These are phyloP conservation scores for Rhizoglyphus robini DNA, from an alignment of 1,140 invertebrate species.

Conservation along the genomic window DNA sequence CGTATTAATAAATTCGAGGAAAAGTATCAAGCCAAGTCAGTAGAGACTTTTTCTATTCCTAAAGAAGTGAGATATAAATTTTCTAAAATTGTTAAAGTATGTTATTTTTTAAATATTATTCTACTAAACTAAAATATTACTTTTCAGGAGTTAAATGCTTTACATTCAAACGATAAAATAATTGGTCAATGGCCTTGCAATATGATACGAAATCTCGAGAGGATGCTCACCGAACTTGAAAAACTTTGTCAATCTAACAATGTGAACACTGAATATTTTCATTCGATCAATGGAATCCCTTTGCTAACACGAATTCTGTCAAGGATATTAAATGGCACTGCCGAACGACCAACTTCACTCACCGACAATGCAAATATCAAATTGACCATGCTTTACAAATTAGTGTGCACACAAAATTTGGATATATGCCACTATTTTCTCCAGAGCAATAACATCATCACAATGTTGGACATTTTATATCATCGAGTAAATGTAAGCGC, in stretches of 20 bases:
- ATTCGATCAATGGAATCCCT: not conserved
- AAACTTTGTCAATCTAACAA: conserved; percentile 40
- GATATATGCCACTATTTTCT: conserved; percentile 51
- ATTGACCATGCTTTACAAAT: conserved; percentile 34
- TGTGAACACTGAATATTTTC: not conserved
- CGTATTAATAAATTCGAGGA: conserved; percentile 22
- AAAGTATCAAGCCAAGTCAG: not conserved
- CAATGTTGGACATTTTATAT: conserved; percentile 50
- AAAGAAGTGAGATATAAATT: conserved; percentile 10
- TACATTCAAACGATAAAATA: conserved; percentile 8
- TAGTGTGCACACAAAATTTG: conserved; percentile 38
- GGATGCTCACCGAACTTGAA: conserved; percentile 46
- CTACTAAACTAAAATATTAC: not conserved
- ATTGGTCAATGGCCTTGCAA: conserved; percentile 38
- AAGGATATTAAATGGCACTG: conserved; percentile 10
- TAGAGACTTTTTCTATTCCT: conserved; percentile 2
- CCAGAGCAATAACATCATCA: conserved; percentile 52
- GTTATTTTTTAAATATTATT: conserved; percentile 1
- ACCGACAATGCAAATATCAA: conserved; percentile 10
- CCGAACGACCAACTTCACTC: conserved; percentile 14
- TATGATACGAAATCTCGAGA: conserved; percentile 43
- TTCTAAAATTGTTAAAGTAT: conserved; percentile 1
- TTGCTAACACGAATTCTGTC: conserved; percentile 13
- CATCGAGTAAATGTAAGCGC: conserved; percentile 49
- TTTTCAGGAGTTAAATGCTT: conserved; percentile 14